A percentile compares a stretch with the other conserved stretches of the same genome.
Evolutionary conservation across 1,140 invertebrate species (phyloP).

Genomic region (Drusus annulatus): DNA sequence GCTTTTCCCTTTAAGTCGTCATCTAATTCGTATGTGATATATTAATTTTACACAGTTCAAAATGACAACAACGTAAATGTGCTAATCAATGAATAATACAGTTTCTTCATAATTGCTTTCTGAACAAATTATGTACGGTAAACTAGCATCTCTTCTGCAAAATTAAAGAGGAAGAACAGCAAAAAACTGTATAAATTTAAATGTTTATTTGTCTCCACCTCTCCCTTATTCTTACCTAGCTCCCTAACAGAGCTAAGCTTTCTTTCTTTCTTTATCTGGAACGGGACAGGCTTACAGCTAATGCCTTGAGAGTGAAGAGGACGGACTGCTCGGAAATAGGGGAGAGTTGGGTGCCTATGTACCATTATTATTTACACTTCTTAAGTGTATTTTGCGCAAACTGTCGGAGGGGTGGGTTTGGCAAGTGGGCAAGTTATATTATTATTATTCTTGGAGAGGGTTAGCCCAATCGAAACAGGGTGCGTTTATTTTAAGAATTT

Average conservation of each 20-base stretch:
- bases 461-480: slow-evolving; percentile 37
- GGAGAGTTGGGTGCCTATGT: slow-evolving; percentile 42
- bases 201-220: slow-evolving; percentile 3
- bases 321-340: slow-evolving; percentile 2
- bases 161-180: background rate
- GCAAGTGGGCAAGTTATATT: slow-evolving; percentile 45
- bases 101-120: no score
- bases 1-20: no score
- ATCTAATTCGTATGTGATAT: no score
- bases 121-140: no score
- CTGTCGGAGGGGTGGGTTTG: slow-evolving; percentile 30
- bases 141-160: no score
- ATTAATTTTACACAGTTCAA: no score
- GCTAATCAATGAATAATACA: no score
- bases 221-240: slow-evolving; percentile 2
- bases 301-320: background rate
- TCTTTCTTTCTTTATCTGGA: background rate
- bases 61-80: no score
- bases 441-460: slow-evolving; percentile 44
- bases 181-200: background rate
- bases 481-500: background rate
- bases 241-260: background rate
- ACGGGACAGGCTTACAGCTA: background rate
- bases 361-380: slow-evolving; percentile 57
- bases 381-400: slow-evolving; percentile 57